Conservation (phyloP, 1,140 invertebrate species). For the Phymorhynchus buccinoides region DNA sequence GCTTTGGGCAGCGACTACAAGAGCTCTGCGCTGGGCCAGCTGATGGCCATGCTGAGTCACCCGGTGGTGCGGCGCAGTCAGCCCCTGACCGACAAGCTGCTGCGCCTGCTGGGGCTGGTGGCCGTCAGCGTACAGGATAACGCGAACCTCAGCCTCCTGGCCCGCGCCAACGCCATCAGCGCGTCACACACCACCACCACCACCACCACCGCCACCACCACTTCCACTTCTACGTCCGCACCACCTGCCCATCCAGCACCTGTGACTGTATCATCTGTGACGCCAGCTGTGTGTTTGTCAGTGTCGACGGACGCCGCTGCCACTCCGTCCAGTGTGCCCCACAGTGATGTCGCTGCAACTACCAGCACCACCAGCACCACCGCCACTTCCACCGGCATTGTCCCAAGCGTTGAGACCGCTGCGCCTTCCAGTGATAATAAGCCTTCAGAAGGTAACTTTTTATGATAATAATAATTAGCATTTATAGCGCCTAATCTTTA, state of each 20-base stretch:
- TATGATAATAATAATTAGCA: no score
- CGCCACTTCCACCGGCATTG: constrained; percentile 38
- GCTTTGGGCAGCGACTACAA: constrained; percentile 76
- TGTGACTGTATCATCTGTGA: neutral
- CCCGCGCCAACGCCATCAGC: constrained; percentile 11
- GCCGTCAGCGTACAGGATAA: constrained; percentile 84
- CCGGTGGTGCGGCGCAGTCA: constrained; percentile 85
- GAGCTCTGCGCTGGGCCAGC: constrained; percentile 84
- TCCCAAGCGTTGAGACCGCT: constrained; percentile 9
- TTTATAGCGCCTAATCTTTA: no score
- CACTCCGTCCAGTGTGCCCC: neutral
- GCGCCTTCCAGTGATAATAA: constrained; percentile 30
- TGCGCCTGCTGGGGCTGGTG: constrained; percentile 84
- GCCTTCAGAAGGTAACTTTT: constrained; percentile 23
- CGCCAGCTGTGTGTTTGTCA: constrained; percentile 1
- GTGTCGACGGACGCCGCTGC: constrained; percentile 12
- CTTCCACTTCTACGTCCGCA: constrained; percentile 44
- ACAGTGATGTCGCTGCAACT: neutral
- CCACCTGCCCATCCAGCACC: constrained; percentile 36
- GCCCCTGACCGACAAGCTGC: constrained; percentile 85
- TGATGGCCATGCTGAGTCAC: constrained; percentile 87
- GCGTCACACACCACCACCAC: no score
- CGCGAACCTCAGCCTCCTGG: constrained; percentile 37
- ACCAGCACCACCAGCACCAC: constrained; percentile 20
- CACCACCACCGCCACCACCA: constrained; percentile 35